Evolutionary conservation across 2,113 vertebrate species (phyloP), one percentile per base, ranked within the genome.

Genomic region (Leucosticte australis): DNA sequence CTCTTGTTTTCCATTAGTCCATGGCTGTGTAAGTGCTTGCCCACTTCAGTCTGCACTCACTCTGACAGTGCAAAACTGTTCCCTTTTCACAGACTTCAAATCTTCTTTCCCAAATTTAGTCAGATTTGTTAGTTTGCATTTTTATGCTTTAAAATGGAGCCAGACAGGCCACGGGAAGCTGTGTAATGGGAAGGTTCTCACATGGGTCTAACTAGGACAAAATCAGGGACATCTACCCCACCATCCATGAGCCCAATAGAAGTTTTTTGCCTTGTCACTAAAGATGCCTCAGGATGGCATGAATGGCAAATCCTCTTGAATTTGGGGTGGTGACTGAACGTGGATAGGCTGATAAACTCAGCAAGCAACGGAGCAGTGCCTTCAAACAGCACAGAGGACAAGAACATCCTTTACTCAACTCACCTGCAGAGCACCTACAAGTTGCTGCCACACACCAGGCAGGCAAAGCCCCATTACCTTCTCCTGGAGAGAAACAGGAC

Each of bases 1-100:
- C 69, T 90, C 73, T 74, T 88, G 87, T 91, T 93, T 94, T 93
- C 82, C 44, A 37, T 86, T 63, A 49, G 35, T 73, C 62, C 47
- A 46, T 46, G 62, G 26, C 53, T 79, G 42, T 31, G 33, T 31
- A 42, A 65, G 50, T 0, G 0, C 62, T 91, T 90, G 90, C 39
- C 17, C 21, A 35, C 87, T 89, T 84, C 76, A 82, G 65, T 49
- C 73, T 76, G 31, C 42, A 13, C 49, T 89, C 73, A 84, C 22
- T 17, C 76, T 27, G 50, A 80, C 37, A 75, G 30, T 3, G 7
- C 24, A 82, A 77, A 95, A 92, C 50, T 20, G 65, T 35, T 76
- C 11, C 30, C 18, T 83, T 63, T 47, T 50, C 76, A 57, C 24
- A 52, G 73, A 50, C 18, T 71, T 74, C 14, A 16, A 42, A 52